phyloP scores from a whole-genome alignment of 2,113 vertebrate species.

The Struthio camelus region DNA sequence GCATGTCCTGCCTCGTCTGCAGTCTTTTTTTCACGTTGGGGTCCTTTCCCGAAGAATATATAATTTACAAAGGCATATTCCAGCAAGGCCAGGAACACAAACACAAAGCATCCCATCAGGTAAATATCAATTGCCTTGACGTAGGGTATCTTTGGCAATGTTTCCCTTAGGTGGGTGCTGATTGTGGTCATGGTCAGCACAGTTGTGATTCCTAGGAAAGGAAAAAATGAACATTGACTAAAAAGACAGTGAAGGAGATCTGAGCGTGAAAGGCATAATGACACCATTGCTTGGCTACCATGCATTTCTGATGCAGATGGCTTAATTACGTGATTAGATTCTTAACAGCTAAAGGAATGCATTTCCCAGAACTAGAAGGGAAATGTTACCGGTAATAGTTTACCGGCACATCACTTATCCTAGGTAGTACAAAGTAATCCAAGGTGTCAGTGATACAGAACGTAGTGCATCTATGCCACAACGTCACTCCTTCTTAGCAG shows the following conservation, averaged over 20 bases:
- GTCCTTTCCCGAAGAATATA: slow-evolving; percentile 94
- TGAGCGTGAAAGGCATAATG: neutral
- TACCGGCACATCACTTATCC: neutral
- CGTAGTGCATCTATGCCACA: neutral
- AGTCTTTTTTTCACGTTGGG: slow-evolving; percentile 88
- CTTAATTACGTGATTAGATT: neutral
- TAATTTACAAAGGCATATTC: slow-evolving; percentile 97
- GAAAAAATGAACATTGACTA: neutral
- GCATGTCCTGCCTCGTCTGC: slow-evolving; percentile 82
- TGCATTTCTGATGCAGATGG: neutral
- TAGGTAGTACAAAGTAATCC: neutral
- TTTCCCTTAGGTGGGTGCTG: slow-evolving; percentile 93
- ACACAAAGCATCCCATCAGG: slow-evolving; percentile 95
- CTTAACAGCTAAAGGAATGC: neutral
- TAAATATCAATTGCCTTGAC: slow-evolving; percentile 96
- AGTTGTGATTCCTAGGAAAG: slow-evolving; percentile 87
- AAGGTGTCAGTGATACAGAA: neutral
- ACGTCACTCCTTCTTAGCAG: neutral
- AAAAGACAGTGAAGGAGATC: neutral
- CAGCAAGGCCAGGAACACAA: slow-evolving; percentile 92
- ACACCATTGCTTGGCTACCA: neutral
- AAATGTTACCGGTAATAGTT: neutral
- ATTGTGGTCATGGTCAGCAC: slow-evolving; percentile 97
- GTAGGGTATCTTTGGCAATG: slow-evolving; percentile 93
- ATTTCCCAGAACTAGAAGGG: neutral